Evolutionary conservation across 2,888 invertebrate species (phyloP).

Genomic region (Trissonchulus sp.): DNA sequence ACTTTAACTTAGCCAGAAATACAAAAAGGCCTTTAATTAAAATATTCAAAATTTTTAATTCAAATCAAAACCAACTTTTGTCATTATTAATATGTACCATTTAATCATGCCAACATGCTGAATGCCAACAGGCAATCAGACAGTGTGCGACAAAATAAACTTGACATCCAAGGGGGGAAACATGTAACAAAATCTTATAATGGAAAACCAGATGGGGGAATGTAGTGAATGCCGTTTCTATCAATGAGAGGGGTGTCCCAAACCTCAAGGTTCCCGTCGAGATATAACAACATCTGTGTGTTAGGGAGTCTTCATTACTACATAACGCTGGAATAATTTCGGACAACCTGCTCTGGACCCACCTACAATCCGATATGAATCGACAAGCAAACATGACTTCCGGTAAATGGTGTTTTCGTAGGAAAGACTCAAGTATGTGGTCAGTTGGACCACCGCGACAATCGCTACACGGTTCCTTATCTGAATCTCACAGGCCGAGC

Average conservation of each 20-base stretch:
- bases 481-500: conserved; percentile 1
- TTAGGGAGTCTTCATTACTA: neutral
- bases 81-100: no score
- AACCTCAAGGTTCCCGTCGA: neutral
- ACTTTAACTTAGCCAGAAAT: no score
- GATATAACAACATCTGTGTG: neutral
- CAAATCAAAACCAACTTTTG: no score
- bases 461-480: neutral
- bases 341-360: conserved; percentile 1
- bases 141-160: no score
- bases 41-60: no score
- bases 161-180: no score
- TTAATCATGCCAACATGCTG: no score
- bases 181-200: no score
- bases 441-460: neutral
- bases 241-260: neutral
- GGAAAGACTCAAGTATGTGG: neutral
- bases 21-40: no score
- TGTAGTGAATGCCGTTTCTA: neutral
- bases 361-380: neutral
- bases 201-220: neutral
- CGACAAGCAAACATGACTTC: conserved; percentile 12
- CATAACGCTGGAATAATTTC: neutral
- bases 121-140: no score
- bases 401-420: conserved; percentile 8